phyloP scores from a whole-genome alignment of 2,113 vertebrate species.

The Emydura subglobosa region DNA sequence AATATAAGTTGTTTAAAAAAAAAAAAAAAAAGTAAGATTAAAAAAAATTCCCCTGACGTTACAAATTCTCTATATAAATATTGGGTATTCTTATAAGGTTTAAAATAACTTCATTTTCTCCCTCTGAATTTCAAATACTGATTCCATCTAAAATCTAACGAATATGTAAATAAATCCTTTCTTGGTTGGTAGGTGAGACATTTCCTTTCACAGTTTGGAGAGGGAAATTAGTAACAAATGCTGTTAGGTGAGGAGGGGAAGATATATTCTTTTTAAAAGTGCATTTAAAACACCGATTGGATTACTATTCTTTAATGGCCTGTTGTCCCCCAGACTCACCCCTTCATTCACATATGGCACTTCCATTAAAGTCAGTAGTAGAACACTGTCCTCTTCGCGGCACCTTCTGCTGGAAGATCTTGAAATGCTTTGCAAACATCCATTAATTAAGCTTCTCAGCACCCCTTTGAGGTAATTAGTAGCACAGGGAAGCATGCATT shows the following conservation, averaged over 20 bases:
- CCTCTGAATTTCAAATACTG: neutral
- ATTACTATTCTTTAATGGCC: neutral
- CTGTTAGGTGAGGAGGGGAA: neutral
- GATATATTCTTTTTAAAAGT: neutral
- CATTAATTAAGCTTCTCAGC: neutral
- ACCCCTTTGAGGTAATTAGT: neutral
- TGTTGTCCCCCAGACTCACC: neutral
- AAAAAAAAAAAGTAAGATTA: constrained; percentile 8
- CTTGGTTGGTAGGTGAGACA: neutral
- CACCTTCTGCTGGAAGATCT: neutral
- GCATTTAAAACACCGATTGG: neutral
- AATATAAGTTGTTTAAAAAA: constrained; percentile 31
- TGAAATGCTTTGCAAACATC: neutral
- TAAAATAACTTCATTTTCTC: constrained; percentile 3
- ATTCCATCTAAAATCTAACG: constrained; percentile 12
- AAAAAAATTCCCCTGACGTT: constrained; percentile 2
- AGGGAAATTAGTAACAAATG: neutral
- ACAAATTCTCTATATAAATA: constrained; percentile 24
- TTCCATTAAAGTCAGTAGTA: neutral
- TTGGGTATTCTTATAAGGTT: constrained; percentile 18
- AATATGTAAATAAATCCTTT: neutral
- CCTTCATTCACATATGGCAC: neutral
- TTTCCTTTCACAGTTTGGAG: neutral
- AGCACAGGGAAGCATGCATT: neutral
- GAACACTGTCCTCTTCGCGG: neutral